Evolutionary conservation across 2,113 vertebrate species (phyloP), one percentile per base, ranked within the genome.

Genomic region (Erinaceus europaeus): DNA sequence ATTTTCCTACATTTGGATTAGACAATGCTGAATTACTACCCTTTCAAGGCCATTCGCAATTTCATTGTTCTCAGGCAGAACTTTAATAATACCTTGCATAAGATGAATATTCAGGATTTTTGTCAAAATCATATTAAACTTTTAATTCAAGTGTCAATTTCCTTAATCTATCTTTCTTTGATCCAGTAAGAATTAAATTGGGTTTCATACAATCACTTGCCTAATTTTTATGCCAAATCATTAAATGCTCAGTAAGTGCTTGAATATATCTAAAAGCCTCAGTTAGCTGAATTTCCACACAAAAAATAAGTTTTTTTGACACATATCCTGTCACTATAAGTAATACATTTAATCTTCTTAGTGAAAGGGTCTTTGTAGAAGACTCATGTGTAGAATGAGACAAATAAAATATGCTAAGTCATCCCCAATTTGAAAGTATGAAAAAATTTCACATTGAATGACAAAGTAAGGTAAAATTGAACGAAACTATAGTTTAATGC

Each of bases 51-150:
- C 48, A 89, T 87, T 92, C 92, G 36, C 38, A 89, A 82, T 67
- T 82, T 80, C 88, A 84, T 59, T 76, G 20, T 87, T 93, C 77
- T 85, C 71, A 84, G 23, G 8, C 53, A 71, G 59, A 74, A 38
- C 40, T 74, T 84, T 82, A 89, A 94, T 78, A 94, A 89, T 38
- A 75, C 15, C 2, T 3, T 42, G 5, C 18, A 50, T 74, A 92
- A 93, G 78, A 81, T 86, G 44, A 91, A 92, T 94, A 93, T 82
- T 89, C 69, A 75, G 46, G 50, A 82, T 84, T 90, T 84, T 72
- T 69, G 23, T 91, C 52, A 88, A 84, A 91, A 83, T 80, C 59
- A 59, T 77, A 94, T 84, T 86, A 78, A 82, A 85, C 50, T 94
- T 61, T 81, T 86, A 69, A 92, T 34, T 94, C 64, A 88, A 84